Evolutionary conservation across 2,113 vertebrate species (phyloP).

Genomic region (Trinectes maculatus): DNA sequence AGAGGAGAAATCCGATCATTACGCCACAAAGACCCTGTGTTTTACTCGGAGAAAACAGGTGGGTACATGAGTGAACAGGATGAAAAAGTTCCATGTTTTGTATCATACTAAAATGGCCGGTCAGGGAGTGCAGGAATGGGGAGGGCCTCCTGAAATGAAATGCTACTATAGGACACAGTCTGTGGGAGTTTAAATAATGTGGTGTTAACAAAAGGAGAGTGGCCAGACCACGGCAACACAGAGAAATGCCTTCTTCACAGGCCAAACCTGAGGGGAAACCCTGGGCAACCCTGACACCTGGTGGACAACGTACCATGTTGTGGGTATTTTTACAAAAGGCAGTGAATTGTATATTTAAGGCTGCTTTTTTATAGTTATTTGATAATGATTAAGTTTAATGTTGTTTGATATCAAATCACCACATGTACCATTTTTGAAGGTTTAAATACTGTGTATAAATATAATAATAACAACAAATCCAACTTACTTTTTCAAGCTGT

Average conservation of each 20-base stretch:
- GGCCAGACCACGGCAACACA: constrained; percentile 1
- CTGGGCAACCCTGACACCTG: constrained; percentile 73
- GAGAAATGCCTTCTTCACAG: constrained; percentile 25
- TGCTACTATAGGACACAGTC: constrained; percentile 27
- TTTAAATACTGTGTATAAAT: too few species aligned
- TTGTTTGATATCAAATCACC: too few species aligned
- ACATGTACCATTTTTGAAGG: too few species aligned
- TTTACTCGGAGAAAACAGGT: constrained; percentile 81
- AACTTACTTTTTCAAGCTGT: constrained; percentile 67
- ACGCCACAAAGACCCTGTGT: constrained; percentile 76
- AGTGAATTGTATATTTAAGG: too few species aligned
- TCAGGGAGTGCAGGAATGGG: constrained; percentile 74
- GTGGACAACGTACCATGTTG: too few species aligned
- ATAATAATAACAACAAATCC: too few species aligned
- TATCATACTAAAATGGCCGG: constrained; percentile 64
- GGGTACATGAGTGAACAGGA: constrained; percentile 71
- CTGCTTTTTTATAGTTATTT: too few species aligned
- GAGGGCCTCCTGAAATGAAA: constrained; percentile 51
- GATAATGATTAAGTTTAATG: too few species aligned
- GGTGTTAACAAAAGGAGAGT: constrained; percentile 28
- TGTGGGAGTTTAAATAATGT: constrained; percentile 49
- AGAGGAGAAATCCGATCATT: constrained; percentile 82
- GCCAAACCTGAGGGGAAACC: neutral
- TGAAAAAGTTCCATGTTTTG: constrained; percentile 68
- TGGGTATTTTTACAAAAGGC: too few species aligned